These are phyloP conservation scores for Balaeniceps rex DNA, from an alignment of 2,113 vertebrate species.

Conservation along the genomic window DNA sequence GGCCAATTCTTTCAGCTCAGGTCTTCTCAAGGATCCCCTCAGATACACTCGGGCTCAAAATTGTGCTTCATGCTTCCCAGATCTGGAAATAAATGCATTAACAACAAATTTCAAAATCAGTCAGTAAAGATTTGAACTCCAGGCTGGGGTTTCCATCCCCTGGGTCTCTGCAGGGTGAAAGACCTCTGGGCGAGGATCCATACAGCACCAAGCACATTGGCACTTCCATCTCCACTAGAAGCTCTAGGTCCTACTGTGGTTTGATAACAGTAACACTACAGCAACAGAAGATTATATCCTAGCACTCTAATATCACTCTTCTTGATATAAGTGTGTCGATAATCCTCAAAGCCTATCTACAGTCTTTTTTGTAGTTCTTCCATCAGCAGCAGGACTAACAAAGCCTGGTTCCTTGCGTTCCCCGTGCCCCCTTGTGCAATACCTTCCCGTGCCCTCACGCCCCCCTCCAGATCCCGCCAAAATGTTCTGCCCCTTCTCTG, in stretches of 20 bases:
- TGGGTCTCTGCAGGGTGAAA: neutral
- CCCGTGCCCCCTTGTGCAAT: neutral
- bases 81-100: neutral
- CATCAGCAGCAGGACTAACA: neutral
- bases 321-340: neutral
- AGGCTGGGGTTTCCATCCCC: neutral
- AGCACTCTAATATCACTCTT: neutral
- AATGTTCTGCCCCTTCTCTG: neutral
- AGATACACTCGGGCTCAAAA: neutral
- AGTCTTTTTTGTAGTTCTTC: neutral
- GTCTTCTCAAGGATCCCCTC: neutral
- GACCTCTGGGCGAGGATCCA: neutral
- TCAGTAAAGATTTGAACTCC: neutral
- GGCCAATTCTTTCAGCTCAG: neutral
- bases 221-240: neutral
- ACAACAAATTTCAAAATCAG: neutral
- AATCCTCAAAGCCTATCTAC: neutral
- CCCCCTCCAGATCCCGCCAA: neutral
- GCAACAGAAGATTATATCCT: neutral
- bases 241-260: neutral
- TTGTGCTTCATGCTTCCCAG: neutral
- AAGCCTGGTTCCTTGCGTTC: neutral
- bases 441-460: neutral
- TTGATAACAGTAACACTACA: neutral
- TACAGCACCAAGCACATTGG: neutral